These are phyloP conservation scores for Psophia crepitans DNA, from an alignment of 2,113 vertebrate genomes.

Conservation along the genomic window DNA sequence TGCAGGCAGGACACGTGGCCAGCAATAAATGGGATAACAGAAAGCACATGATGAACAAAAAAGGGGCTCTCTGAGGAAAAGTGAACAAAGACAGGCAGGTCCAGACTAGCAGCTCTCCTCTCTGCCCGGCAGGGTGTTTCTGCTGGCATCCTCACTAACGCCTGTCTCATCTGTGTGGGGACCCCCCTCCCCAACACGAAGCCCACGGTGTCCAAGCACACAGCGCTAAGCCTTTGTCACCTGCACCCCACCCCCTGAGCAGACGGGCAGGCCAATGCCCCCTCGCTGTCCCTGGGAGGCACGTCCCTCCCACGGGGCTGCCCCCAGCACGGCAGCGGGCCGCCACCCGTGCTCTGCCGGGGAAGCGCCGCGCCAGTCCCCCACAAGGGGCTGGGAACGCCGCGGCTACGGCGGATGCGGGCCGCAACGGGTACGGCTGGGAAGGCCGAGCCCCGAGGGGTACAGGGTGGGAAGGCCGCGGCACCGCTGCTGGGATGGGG, in stretches of 20 bases:
- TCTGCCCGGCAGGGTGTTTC: no score
- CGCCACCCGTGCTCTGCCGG: no score
- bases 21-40: no score
- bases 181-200: no score
- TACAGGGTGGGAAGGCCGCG: neutral
- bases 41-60: fast-evolving
- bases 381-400: no score
- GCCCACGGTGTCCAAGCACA: fast-evolving
- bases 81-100: neutral
- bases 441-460: no score
- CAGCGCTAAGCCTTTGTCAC: fast-evolving
- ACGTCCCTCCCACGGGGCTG: fast-evolving
- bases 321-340: neutral
- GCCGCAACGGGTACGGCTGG: neutral
- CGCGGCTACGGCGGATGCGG: no score
- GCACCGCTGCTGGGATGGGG: no score
- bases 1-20: neutral
- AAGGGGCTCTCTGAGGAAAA: neutral
- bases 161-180: fast-evolving
- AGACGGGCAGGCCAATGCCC: neutral
- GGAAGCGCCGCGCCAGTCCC: no score
- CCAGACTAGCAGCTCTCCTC: neutral
- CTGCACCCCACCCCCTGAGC: neutral
- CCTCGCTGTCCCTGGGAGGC: neutral
- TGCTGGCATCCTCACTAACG: fast-evolving